phyloP scores from a whole-genome alignment of 2,797 vertebrate species.

The Choloepus didactylus region DNA sequence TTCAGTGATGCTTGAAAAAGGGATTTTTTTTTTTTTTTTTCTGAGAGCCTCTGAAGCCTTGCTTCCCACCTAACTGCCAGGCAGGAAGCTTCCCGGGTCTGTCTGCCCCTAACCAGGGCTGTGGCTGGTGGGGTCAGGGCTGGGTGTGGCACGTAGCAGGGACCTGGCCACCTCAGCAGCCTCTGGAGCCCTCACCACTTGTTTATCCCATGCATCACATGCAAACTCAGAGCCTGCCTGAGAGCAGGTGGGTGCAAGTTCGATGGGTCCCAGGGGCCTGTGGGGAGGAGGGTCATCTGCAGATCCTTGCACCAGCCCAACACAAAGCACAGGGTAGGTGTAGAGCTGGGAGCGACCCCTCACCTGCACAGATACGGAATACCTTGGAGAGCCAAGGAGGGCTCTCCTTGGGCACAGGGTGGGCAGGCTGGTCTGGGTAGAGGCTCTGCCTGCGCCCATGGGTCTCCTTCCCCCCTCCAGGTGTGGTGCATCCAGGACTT shows the following conservation, averaged over 20 bases:
- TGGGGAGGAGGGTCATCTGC: neutral
- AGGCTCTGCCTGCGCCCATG: neutral
- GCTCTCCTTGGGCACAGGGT: neutral
- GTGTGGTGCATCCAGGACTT: constrained; percentile 93
- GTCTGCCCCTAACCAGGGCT: neutral
- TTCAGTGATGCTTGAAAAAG: constrained; percentile 16
- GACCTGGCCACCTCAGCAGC: too few species aligned
- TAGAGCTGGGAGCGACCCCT: neutral
- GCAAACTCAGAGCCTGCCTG: neutral
- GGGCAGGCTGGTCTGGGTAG: neutral
- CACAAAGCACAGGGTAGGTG: neutral
- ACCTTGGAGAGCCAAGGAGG: neutral
- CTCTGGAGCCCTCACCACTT: neutral
- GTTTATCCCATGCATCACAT: neutral
- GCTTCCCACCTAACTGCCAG: neutral
- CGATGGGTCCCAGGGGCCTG: neutral
- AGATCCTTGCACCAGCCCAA: neutral
- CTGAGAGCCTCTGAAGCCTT: neutral
- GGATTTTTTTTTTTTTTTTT: too few species aligned
- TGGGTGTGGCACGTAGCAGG: neutral
- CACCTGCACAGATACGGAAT: too few species aligned
- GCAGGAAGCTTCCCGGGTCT: too few species aligned
- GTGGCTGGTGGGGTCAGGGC: neutral
- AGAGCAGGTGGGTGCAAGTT: neutral
- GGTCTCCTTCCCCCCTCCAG: constrained; percentile 80